Percentiles rank a stretch among this genome's conserved stretches.
Evolutionary conservation across 1,140 invertebrate species (phyloP).

Genomic region (Proales similis): DNA sequence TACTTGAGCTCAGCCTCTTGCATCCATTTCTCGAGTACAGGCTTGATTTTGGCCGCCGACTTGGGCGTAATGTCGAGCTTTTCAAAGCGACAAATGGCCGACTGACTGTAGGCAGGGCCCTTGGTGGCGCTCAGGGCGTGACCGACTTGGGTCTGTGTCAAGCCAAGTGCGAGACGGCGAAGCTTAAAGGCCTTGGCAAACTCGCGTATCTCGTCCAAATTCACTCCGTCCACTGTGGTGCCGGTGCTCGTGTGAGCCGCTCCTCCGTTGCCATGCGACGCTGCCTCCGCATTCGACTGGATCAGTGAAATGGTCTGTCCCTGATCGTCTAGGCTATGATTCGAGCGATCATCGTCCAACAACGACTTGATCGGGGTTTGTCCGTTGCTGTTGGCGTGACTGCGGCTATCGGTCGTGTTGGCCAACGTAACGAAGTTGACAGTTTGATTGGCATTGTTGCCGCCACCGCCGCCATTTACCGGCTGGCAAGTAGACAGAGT

Average conservation of each 20-base stretch:
- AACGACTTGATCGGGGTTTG: constrained; percentile 21
- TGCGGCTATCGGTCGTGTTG: no score
- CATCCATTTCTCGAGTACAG: constrained; percentile 95
- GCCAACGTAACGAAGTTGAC: no score
- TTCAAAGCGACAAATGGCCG: constrained; percentile 98
- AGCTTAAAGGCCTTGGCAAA: constrained; percentile 95
- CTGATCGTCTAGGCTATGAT: constrained; percentile 19
- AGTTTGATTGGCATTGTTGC: not conserved
- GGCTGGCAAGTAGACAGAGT: no score
- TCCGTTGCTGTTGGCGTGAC: no score
- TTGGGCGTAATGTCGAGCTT: constrained; percentile 98
- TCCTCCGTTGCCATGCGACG: no score
- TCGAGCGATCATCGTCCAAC: constrained; percentile 14
- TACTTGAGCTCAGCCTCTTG: constrained; percentile 81
- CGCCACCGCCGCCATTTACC: not conserved
- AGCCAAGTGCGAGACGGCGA: constrained; percentile 76
- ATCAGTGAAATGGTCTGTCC: constrained; percentile 15
- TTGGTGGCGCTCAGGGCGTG: constrained; percentile 86
- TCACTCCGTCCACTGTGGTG: constrained; percentile 88
- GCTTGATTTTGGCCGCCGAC: constrained; percentile 97
- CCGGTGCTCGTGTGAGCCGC: constrained; percentile 14
- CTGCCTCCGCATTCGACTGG: constrained; percentile 3
- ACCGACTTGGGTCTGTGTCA: constrained; percentile 85
- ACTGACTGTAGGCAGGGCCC: constrained; percentile 94
- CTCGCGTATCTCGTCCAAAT: constrained; percentile 93